A percentile compares a stretch with the other conserved stretches of the same genome.
These are phyloP conservation scores for Drosophila ambigua DNA, from an alignment of 1,140 invertebrate genomes.

Conservation along the genomic window DNA sequence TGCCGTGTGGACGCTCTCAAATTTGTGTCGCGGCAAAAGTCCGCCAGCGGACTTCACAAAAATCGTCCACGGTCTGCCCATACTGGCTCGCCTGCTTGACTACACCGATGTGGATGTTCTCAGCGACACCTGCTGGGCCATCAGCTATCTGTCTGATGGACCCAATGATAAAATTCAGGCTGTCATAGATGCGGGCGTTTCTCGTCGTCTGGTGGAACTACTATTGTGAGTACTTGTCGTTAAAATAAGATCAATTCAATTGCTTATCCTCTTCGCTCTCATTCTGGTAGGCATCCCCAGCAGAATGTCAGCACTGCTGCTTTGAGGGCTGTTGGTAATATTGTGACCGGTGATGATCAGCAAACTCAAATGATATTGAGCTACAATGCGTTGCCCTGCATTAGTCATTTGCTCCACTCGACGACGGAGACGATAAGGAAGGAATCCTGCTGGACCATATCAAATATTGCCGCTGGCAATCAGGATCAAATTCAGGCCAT, in stretches of 20 bases:
- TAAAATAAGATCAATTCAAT: not conserved
- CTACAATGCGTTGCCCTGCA: slow-evolving; percentile 94
- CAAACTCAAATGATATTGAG: slow-evolving; percentile 98
- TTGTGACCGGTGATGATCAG: slow-evolving; percentile 98
- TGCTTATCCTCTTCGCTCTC: not conserved
- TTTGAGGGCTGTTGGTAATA: slow-evolving; percentile 97
- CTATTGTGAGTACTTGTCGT: slow-evolving; percentile 88
- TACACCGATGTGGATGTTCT: slow-evolving; percentile 96
- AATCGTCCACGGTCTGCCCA: slow-evolving; percentile 92
- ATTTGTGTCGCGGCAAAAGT: slow-evolving; percentile 98
- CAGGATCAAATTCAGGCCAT: slow-evolving; percentile 96
- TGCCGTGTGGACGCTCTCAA: slow-evolving; percentile 98
- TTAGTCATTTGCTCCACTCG: slow-evolving; percentile 92
- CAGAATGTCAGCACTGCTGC: slow-evolving; percentile 97
- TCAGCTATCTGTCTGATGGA: slow-evolving; percentile 97
- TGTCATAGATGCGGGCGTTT: slow-evolving; percentile 98
- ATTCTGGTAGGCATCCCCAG: slow-evolving; percentile 89
- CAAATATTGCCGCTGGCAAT: slow-evolving; percentile 99
- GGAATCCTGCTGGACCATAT: slow-evolving; percentile 99
- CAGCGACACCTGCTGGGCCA: slow-evolving; percentile 97
- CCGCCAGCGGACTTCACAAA: slow-evolving; percentile 97
- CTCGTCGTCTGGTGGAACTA: slow-evolving; percentile 95
- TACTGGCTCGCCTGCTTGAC: slow-evolving; percentile 94
- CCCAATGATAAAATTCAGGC: slow-evolving; percentile 99
- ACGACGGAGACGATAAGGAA: slow-evolving; percentile 95